Base-by-base conservation (phyloP, 2,888 invertebrate genomes). In the Ecdyonurus torrentis region DNA sequence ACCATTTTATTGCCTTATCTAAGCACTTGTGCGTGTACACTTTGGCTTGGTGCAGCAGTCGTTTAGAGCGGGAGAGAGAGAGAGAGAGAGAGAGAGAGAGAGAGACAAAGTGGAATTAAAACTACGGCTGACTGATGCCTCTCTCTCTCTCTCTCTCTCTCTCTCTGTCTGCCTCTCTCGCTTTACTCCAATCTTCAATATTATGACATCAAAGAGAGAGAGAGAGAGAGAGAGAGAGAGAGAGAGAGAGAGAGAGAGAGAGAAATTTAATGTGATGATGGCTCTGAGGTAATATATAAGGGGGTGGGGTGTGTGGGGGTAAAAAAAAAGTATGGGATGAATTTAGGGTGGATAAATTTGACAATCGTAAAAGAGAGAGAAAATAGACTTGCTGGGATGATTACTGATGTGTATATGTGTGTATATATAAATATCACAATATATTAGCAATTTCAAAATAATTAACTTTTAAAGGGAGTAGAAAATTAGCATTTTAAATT, bases 1-100 rank as follows among this genome's bases (percentile, higher is more conserved):
- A 82, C 79, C 83, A 83, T 83, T 83, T 83, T 83, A 83, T 83
- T 83, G 82, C 76, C 76, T 70, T 55, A 62, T 24, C 52, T 53
- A 62, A 18, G 25, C 25, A 24, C 62, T 37, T 62, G 25, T 62
- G 22, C 23, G 25, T n/a, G 65, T 65, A 65, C 65, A 64, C 63
- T 60, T 61, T n/a, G n/a, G n/a, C n/a, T n/a, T n/a, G n/a, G n/a
- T n/a, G n/a, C n/a, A n/a, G n/a, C n/a, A n/a, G n/a, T n/a, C n/a
- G n/a, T n/a, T n/a, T n/a, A n/a, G n/a, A n/a, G n/a, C n/a, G n/a
- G n/a, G n/a, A 60, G 50, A 52, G 60, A 24, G 37, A 63, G 52
- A 59, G 61, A 52, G 24, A 25, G 58, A 52, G 59, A 23, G 52
- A 23, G 53, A 37, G 25, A 24, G 58, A 22, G 23, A 52, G 20